Evolutionary conservation across 2,113 vertebrate species (phyloP).

Genomic region (Tautogolabrus adspersus): DNA sequence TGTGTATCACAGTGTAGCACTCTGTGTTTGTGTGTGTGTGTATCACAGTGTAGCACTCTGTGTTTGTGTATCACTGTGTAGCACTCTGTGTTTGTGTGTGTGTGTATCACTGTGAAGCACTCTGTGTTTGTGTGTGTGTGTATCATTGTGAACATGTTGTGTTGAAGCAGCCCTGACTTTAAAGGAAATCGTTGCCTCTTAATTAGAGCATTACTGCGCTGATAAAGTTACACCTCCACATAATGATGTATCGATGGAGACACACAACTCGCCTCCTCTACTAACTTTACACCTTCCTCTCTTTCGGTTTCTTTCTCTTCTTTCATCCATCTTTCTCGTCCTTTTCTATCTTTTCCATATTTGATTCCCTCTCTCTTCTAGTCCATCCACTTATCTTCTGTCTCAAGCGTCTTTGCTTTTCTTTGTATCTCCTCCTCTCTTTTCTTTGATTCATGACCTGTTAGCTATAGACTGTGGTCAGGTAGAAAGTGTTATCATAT

Average conservation of each 20-base stretch:
- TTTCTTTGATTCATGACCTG: background rate
- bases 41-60: background rate
- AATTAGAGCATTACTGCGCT: slow-evolving; percentile 66
- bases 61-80: background rate
- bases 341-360: background rate
- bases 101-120: background rate
- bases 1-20: background rate
- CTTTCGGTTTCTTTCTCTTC: background rate
- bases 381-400: background rate
- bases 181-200: slow-evolving; percentile 71
- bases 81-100: background rate
- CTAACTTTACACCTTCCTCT: slow-evolving; percentile 15
- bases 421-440: background rate
- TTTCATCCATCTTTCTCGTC: background rate
- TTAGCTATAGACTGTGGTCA: too few species aligned
- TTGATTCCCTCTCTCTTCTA: background rate
- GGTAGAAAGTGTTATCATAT: too few species aligned
- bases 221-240: slow-evolving; percentile 65
- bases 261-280: background rate
- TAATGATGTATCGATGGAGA: slow-evolving; percentile 57
- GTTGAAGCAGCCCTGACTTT: slow-evolving; percentile 25
- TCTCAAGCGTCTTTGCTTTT: background rate
- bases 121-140: background rate
- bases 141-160: slow-evolving; percentile 1
- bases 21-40: slow-evolving; percentile 24